These are phyloP conservation scores for Shinisaurus crocodilurus DNA, from an alignment of 2,113 vertebrate species.

Conservation along the genomic window DNA sequence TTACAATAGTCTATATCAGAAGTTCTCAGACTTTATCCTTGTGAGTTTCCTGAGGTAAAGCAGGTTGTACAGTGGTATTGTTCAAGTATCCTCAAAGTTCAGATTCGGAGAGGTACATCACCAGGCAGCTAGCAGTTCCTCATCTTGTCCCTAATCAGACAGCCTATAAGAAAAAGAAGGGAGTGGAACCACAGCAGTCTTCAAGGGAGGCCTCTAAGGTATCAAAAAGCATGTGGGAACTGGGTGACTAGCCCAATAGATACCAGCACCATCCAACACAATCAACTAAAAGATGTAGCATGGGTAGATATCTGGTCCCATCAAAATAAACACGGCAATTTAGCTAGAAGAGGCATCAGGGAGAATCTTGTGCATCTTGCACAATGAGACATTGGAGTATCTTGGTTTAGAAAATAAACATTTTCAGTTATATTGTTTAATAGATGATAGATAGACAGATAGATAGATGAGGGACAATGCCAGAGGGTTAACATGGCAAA, in stretches of 20 bases:
- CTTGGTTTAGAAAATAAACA: not conserved
- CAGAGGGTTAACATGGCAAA: not conserved
- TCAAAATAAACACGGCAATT: not conserved
- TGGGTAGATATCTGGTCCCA: not conserved
- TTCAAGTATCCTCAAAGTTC: not conserved
- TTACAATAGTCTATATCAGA: not conserved
- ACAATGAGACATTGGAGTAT: not conserved
- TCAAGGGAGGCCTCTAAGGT: not conserved
- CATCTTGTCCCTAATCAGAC: not conserved
- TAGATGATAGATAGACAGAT: not conserved
- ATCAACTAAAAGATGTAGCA: not conserved
- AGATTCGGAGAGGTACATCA: not conserved
- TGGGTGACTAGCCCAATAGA: not conserved
- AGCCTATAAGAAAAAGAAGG: not conserved
- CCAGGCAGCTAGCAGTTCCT: not conserved
- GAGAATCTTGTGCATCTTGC: not conserved
- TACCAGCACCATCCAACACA: not conserved
- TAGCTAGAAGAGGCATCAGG: not conserved
- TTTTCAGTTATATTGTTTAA: not conserved
- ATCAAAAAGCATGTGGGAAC: not conserved
- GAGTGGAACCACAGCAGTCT: not conserved
- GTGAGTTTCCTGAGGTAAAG: not conserved
- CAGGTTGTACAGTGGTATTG: not conserved
- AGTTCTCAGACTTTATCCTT: not conserved
- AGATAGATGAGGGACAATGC: not conserved